Evolutionary conservation across 2,797 vertebrate species (phyloP).

Genomic region (Vipera latastei): DNA sequence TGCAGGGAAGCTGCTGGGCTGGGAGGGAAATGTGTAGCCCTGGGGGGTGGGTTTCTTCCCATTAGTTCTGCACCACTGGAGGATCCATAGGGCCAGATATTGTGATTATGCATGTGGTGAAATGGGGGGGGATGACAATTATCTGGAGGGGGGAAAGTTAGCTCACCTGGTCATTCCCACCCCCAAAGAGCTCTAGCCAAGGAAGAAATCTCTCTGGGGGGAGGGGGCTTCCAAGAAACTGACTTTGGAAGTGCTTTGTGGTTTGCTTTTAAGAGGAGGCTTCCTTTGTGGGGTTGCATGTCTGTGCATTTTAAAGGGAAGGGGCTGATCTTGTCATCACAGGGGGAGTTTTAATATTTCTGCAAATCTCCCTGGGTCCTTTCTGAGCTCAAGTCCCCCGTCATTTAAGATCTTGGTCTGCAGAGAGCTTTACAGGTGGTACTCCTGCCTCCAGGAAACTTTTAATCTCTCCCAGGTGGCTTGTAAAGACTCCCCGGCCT

Average conservation of each 20-base stretch:
- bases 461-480: not conserved
- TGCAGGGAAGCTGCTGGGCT: not conserved
- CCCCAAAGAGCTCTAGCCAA: not conserved
- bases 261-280: not conserved
- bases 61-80: slow-evolving; percentile 5
- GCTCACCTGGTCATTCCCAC: too few relatives aligned
- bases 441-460: not conserved
- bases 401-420: not conserved
- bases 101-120: not conserved
- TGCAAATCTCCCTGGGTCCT: not conserved
- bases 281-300: not conserved
- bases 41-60: not conserved
- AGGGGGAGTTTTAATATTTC: not conserved
- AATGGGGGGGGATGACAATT: too few relatives aligned
- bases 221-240: not conserved
- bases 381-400: not conserved
- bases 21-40: not conserved
- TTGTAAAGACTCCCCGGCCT: not conserved
- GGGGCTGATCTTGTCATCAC: not conserved
- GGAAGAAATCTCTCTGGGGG: not conserved
- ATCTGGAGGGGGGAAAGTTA: too few relatives aligned
- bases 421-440: not conserved
- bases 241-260: not conserved
- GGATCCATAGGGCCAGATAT: not conserved
- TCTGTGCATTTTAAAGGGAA: not conserved